These are phyloP conservation scores for Kryptopterus vitreolus DNA, from an alignment of 2,797 vertebrate genomes.

Conservation along the genomic window DNA sequence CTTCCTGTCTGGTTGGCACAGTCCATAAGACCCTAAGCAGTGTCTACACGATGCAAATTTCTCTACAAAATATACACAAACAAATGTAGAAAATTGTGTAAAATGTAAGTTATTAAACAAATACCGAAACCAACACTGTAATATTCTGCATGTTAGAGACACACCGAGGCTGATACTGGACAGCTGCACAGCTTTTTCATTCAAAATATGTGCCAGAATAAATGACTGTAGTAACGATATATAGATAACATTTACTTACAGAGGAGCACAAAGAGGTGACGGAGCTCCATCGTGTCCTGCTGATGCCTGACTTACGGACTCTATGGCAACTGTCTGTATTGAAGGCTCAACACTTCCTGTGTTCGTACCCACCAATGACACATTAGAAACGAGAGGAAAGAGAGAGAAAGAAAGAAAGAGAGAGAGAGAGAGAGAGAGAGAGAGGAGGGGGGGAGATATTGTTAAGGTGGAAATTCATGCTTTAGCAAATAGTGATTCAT, in stretches of 20 bases:
- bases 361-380: neutral
- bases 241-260: constrained; percentile 10
- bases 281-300: neutral
- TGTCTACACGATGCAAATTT: neutral
- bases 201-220: neutral
- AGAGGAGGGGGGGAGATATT: neutral
- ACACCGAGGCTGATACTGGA: fast-evolving
- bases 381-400: neutral
- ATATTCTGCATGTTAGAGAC: neutral
- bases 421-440: neutral
- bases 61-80: neutral
- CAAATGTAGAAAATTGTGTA: too few relatives aligned
- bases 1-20: neutral
- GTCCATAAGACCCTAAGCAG: neutral
- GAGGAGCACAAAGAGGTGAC: neutral
- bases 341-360: neutral
- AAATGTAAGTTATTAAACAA: neutral
- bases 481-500: neutral
- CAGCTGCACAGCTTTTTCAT: too few relatives aligned
- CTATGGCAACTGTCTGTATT: neutral
- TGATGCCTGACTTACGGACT: neutral
- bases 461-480: too few relatives aligned
- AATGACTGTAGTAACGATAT: neutral
- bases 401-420: neutral
- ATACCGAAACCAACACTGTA: neutral